Evolutionary conservation across 2,888 invertebrate species (phyloP).

Genomic region (Adela reaumurella): DNA sequence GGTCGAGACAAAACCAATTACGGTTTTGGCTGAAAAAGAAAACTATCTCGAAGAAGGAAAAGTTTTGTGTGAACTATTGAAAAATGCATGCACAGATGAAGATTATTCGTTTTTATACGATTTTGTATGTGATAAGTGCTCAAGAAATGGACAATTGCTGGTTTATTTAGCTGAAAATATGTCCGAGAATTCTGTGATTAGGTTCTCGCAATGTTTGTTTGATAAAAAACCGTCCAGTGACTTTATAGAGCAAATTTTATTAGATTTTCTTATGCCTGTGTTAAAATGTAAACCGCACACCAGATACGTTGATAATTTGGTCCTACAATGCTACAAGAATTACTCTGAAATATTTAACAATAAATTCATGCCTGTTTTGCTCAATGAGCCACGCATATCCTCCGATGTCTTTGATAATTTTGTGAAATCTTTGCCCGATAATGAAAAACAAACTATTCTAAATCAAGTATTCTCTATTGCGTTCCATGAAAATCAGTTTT

Average conservation of each 20-base stretch:
- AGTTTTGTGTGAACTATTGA: neutral
- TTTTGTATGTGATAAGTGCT: neutral
- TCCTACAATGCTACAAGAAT: conserved; percentile 19
- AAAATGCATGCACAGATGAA: neutral
- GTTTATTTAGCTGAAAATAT: neutral
- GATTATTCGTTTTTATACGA: neutral
- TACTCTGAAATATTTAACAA: conserved; percentile 18
- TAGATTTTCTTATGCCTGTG: conserved; percentile 20
- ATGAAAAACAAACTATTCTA: conserved; percentile 18
- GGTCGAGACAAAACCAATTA: neutral
- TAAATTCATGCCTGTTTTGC: conserved; percentile 17
- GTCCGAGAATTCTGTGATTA: neutral
- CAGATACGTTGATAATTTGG: conserved; percentile 21
- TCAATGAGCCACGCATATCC: conserved; percentile 21
- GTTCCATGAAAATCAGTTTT: conserved; percentile 20
- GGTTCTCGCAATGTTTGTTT: neutral
- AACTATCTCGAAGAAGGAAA: neutral
- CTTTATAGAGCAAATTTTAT: conserved; percentile 18
- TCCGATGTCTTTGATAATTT: conserved; percentile 24
- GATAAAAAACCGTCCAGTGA: conserved; percentile 9
- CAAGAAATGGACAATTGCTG: neutral
- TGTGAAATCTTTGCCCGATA: conserved; percentile 16
- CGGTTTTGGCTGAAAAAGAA: neutral
- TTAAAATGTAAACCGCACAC: conserved; percentile 20
- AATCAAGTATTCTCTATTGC: conserved; percentile 17